These are phyloP conservation scores for Drosophila kanapiae DNA, from an alignment of 1,140 invertebrate species.

Conservation along the genomic window DNA sequence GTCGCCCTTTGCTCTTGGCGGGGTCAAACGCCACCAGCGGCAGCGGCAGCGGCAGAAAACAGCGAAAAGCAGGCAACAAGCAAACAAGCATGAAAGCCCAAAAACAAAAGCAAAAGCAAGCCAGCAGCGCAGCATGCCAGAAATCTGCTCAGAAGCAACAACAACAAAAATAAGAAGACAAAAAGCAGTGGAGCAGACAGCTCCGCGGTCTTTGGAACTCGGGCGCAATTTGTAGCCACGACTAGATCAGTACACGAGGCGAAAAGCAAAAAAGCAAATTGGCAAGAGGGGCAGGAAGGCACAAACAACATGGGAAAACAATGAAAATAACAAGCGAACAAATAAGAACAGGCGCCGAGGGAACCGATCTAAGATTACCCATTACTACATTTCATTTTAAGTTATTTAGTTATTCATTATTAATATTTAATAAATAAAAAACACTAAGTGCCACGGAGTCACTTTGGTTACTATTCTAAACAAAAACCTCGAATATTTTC, in stretches of 20 bases:
- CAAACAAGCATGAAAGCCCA: conserved; percentile 21
- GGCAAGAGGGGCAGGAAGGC: conserved; percentile 29
- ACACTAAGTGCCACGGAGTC: too few species aligned
- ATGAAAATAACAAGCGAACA: conserved; percentile 23
- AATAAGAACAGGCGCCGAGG: conserved; percentile 3
- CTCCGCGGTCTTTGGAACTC: conserved; percentile 8
- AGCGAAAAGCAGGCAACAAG: conserved; percentile 25
- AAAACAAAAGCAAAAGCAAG: conserved; percentile 3
- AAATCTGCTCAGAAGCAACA: not conserved
- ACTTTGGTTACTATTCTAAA: too few species aligned
- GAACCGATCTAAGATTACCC: not conserved
- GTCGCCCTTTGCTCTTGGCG: not conserved
- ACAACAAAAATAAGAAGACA: not conserved
- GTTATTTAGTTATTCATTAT: too few species aligned
- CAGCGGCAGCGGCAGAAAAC: conserved; percentile 5
- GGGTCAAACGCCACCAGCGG: conserved; percentile 44
- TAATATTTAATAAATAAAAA: too few species aligned
- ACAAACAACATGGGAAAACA: conserved; percentile 21
- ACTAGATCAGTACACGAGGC: conserved; percentile 47
- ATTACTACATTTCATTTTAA: too few species aligned
- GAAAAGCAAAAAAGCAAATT: conserved; percentile 55
- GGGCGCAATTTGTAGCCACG: conserved; percentile 47
- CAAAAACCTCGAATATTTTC: too few species aligned
- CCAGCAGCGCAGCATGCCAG: not conserved
- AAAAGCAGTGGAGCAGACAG: conserved; percentile 5